Conservation (phyloP, 2,113 vertebrate species). For the Chloropsis cyanopogon region DNA sequence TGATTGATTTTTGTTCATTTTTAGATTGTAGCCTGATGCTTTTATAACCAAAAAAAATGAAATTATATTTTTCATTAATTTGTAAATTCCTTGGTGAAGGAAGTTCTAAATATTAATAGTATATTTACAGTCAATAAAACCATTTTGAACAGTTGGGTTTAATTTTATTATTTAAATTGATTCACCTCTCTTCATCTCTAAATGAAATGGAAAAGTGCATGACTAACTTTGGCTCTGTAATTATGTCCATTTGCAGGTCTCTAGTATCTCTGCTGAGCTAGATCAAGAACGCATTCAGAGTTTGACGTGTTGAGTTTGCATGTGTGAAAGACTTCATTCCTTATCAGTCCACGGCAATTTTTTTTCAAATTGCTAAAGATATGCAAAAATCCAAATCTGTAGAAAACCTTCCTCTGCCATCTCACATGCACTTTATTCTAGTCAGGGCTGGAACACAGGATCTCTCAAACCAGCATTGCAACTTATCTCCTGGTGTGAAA, state of each 20-base stretch:
- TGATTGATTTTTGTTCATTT: neutral
- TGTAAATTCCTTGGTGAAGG: neutral
- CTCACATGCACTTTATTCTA: neutral
- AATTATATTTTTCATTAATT: neutral
- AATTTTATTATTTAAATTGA: neutral
- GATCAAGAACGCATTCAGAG: neutral
- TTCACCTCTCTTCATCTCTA: neutral
- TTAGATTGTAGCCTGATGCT: neutral
- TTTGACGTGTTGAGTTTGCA: neutral
- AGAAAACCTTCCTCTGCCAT: neutral
- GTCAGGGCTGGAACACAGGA: neutral
- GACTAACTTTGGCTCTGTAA: neutral
- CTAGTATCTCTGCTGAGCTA: neutral
- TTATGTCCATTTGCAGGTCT: neutral
- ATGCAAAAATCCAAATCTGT: neutral
- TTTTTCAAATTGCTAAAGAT: neutral
- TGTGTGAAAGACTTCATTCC: neutral
- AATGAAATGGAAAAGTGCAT: neutral
- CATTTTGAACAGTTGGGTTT: neutral
- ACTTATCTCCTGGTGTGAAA: neutral
- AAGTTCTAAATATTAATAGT: neutral
- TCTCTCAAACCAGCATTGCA: neutral
- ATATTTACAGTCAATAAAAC: neutral
- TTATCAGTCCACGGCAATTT: neutral
- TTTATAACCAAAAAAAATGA: constrained; percentile 1